Conservation (phyloP, 2,888 invertebrate species). For the Chloroclysta siterata region DNA sequence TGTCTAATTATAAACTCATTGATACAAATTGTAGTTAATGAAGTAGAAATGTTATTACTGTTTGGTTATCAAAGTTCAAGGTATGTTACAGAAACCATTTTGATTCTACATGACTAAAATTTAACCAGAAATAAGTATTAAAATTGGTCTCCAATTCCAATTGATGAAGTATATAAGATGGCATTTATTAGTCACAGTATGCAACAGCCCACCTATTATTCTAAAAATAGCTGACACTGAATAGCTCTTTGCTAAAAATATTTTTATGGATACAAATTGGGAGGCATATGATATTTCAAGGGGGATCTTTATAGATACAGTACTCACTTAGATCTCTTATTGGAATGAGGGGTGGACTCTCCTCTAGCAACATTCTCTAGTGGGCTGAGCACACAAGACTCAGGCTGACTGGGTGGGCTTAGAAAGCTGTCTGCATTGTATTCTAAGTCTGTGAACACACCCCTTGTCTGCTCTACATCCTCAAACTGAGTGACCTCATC, state of each 20-base stretch:
- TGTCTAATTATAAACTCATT: conserved; percentile 2
- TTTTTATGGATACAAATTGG: conserved; percentile 36
- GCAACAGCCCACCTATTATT: conserved; percentile 43
- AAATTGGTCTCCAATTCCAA: conserved; percentile 26
- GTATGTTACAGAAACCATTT: background rate
- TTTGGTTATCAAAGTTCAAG: conserved; percentile 1
- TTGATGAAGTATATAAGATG: conserved; percentile 40
- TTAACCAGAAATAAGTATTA: conserved; percentile 13
- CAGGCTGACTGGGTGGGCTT: conserved; percentile 79
- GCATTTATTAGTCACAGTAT: conserved; percentile 42
- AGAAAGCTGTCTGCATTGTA: conserved; percentile 79
- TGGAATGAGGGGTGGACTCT: conserved; percentile 79
- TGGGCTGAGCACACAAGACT: conserved; percentile 77
- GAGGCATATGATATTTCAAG: conserved; percentile 28
- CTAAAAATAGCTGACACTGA: conserved; percentile 42
- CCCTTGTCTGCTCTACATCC: conserved; percentile 66
- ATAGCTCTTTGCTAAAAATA: conserved; percentile 45
- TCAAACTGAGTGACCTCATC: conserved; percentile 69
- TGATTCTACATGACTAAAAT: conserved; percentile 7
- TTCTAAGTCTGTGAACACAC: conserved; percentile 74
- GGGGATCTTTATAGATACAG: conserved; percentile 7
- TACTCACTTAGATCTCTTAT: conserved; percentile 74
- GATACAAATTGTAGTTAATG: background rate
- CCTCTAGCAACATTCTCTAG: conserved; percentile 81
- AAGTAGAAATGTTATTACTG: background rate